Base-by-base conservation (phyloP, 2,113 vertebrate species). In the Anser cygnoides region DNA sequence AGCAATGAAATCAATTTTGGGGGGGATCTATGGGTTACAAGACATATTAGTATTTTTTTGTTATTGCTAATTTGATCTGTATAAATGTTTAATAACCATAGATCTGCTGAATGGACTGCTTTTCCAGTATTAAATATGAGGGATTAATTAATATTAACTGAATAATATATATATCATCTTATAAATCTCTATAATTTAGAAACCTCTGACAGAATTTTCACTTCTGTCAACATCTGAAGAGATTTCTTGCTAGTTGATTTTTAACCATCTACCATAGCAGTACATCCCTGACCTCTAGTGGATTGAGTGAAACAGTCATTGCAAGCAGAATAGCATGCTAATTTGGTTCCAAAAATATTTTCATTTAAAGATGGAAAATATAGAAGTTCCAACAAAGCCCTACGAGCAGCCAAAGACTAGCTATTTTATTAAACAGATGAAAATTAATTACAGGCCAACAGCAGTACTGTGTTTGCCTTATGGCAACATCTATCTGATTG, bases 241-340 rank as follows among this genome's bases (percentile, higher is more conserved):
- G 19, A 66, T 49, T 84, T 81, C 33, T 65, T 50, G 7, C 23
- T 10, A 46, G n/a, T 4, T n/a, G 29, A 50, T 62, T 89, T 87
- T 87, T 75, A 87, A 84, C 10, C 2, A 44, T 4, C 22, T 66
- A 23, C 39, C 61, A 91, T 76, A 70, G 91, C 74, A 87, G 93
- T 96, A 87, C 95, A 84, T 65, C 44, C 58, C 95, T 96, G 96
- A 96, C 96, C 95, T 95, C 96, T 97, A 96, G 95, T 89, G 96
- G 95, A 6, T 33, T 93, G 80, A 92, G 35, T 26, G 71, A 89
- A 95, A 87, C 33, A 54, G n/a, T 70, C 44, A 66, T 0, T 44
- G 44, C 35, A 93, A 46, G 33, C 86, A 95, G 35, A 22, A 78
- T 39, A 88, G 77, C 21, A 66, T 3, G 31, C 4, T 86, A 54